Evolutionary conservation across 1,140 invertebrate genomes (phyloP), one percentile per base, ranked within the genome.

Genomic region (Drosophila saltans): DNA sequence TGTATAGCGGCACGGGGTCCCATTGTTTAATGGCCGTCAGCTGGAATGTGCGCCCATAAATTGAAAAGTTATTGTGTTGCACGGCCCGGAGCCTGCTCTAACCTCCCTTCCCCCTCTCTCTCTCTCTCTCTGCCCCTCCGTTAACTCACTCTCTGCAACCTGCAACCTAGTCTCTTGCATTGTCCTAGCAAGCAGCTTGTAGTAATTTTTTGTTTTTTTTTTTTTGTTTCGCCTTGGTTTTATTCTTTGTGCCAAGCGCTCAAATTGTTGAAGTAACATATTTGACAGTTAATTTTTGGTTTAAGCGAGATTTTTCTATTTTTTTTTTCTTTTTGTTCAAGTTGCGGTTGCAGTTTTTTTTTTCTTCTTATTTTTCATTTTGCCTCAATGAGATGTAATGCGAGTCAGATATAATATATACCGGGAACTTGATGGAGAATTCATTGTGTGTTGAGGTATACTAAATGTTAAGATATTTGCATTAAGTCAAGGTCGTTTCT

Each of bases 21-120:
- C 84, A 88, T 88, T 88, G 83, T 88, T 88, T 88, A 88, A 88
- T 89, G 80, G 83, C 81, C 83, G 80, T 88, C 83, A 88, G 83
- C 81, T 89, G 83, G 84, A 88, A 88, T 88, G 80, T 88, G 84
- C 84, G 84, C 83, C 57, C 77, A 89, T 72, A 89, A 88, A 88
- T 88, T 88, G 83, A 88, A 88, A 88, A 88, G 83, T 88, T 89
- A 88, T 88, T 88, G 83, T 88, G 83, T 76, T 78, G 78, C 82
- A 75, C 68, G 75, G 75, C 59, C 75, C 74, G 56, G 33, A 62
- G 45, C 39, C 33, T 24, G 16, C 45, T 40, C 57, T 30, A 11
- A n/a, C 68, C 63, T 55, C 43, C 41, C 43, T 43, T 10, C 75
- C 73, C 69, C 63, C 55, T 40, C 8, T 8, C 28, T n/a, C 16